Conservation (phyloP, 2,797 vertebrate species). For the Percopsis omiscomaycus region DNA sequence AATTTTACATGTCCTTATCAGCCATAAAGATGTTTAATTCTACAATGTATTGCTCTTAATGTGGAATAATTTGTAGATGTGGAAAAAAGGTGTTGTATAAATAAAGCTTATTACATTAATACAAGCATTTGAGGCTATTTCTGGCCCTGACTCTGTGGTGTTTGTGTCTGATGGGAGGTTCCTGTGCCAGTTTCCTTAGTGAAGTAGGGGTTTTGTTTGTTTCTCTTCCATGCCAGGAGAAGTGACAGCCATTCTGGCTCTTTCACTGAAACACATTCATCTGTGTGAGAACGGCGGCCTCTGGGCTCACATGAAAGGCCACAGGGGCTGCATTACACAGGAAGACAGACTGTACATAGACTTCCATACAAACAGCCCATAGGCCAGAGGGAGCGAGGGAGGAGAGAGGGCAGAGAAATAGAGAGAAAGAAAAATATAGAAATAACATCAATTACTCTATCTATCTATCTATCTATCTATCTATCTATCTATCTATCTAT, state of each 20-base stretch:
- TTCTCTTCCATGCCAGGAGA: slow-evolving; percentile 74
- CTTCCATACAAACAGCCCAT: slow-evolving; percentile 70
- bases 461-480: not conserved
- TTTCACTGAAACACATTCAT: slow-evolving; percentile 79
- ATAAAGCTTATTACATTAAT: too few species aligned
- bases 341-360: slow-evolving; percentile 75
- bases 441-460: not conserved
- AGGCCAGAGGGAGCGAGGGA: slow-evolving; percentile 34
- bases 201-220: slow-evolving; percentile 76
- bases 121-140: slow-evolving; percentile 68
- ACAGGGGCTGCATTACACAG: slow-evolving; percentile 68
- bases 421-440: slow-evolving; percentile 2
- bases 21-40: too few species aligned
- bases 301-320: slow-evolving; percentile 72
- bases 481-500: not conserved
- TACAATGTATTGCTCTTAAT: too few species aligned
- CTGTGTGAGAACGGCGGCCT: slow-evolving; percentile 76
- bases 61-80: too few species aligned
- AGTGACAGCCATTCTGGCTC: slow-evolving; percentile 79
- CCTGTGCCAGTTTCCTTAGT: slow-evolving; percentile 76
- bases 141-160: slow-evolving; percentile 72
- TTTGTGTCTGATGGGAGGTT: slow-evolving; percentile 76
- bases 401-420: slow-evolving; percentile 13
- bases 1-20: too few species aligned
- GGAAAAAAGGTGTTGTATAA: too few species aligned